Conservation (phyloP, 2,113 vertebrate species). For the Plecotus auritus region DNA sequence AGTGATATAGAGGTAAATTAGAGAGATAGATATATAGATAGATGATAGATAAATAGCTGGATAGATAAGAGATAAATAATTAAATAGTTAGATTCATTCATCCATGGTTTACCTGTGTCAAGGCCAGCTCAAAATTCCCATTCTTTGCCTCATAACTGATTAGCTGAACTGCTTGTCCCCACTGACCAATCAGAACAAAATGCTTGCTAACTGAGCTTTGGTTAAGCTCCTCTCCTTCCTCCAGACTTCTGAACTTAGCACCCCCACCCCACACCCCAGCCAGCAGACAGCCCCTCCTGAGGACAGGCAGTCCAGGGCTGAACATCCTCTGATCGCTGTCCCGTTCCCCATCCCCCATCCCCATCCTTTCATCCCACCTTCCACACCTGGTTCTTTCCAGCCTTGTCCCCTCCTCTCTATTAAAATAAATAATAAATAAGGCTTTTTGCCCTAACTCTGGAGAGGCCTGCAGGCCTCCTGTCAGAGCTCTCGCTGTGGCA, state of each 20-base stretch:
- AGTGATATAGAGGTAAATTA: background rate
- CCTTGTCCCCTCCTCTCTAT: background rate
- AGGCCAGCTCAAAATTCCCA: background rate
- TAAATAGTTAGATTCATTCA: too few species aligned
- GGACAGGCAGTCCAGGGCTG: background rate
- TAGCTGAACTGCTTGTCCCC: background rate
- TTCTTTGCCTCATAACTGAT: background rate
- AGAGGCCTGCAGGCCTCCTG: background rate
- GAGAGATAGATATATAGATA: background rate
- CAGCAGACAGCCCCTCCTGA: too few species aligned
- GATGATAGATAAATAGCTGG: background rate
- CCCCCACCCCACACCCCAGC: fast-evolving
- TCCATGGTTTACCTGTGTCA: background rate
- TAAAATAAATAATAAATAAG: background rate
- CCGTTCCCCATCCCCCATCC: background rate
- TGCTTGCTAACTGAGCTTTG: background rate
- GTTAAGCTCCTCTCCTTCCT: background rate
- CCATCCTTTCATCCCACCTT: background rate
- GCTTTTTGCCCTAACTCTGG: background rate
- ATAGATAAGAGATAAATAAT: background rate
- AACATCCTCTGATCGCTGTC: background rate
- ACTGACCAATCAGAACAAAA: background rate
- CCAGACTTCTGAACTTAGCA: too few species aligned
- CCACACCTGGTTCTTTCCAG: background rate
- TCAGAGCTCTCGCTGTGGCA: background rate